Percentiles rank a stretch among this genome's conserved stretches.
Evolutionary conservation across 64 coral and sea anemone species (phyloP).

Genomic region (Dendrophyllia cribrosa): DNA sequence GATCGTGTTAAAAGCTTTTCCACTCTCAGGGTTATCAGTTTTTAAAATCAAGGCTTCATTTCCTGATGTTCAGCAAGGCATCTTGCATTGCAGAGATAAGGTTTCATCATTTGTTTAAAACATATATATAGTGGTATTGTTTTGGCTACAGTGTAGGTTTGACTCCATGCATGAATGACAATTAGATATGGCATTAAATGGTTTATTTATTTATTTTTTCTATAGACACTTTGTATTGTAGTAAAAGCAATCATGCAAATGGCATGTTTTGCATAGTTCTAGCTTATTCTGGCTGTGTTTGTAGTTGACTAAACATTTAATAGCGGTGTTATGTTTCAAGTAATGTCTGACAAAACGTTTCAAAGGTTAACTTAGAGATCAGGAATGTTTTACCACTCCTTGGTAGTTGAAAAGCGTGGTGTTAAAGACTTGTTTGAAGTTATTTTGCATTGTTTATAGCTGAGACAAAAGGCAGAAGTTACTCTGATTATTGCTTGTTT

Average conservation of each 20-base stretch:
- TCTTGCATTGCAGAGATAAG: background rate
- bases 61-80: background rate
- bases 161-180: background rate
- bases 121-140: background rate
- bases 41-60: slow-evolving; percentile 1
- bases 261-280: slow-evolving; percentile 8
- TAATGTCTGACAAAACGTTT: background rate
- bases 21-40: background rate
- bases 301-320: background rate
- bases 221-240: background rate
- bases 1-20: too few species aligned
- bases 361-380: background rate
- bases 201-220: background rate
- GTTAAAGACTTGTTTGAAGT: background rate
- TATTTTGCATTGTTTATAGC: slow-evolving; percentile 2
- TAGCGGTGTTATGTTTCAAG: slow-evolving; percentile 1
- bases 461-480: background rate
- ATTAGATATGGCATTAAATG: background rate
- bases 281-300: slow-evolving; percentile 1
- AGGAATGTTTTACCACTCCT: background rate
- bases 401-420: background rate
- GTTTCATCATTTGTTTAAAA: background rate
- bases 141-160: background rate
- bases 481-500: background rate
- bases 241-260: slow-evolving; percentile 10